Evolutionary conservation across 2,797 vertebrate species (phyloP).

Genomic region (Pempheris klunzingeri): DNA sequence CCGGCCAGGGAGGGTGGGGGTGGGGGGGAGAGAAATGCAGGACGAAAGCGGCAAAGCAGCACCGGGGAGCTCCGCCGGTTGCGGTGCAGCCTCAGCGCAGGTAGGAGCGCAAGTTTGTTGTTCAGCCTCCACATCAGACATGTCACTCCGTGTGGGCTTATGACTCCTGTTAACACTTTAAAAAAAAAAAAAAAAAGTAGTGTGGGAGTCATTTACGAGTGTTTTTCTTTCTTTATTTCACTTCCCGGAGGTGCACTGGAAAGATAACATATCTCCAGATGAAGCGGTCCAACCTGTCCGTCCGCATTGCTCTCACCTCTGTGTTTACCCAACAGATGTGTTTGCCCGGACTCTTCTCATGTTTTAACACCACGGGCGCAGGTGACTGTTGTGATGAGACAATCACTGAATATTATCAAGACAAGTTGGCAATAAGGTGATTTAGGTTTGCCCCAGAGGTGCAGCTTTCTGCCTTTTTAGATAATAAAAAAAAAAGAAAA

Average conservation of each 20-base stretch:
- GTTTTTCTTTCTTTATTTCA: too few relatives aligned
- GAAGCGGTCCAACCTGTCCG: constrained; percentile 73
- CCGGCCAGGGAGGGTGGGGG: neutral
- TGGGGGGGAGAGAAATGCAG: constrained; percentile 74
- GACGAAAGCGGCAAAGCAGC: constrained; percentile 67
- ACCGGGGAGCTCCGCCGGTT: constrained; percentile 48
- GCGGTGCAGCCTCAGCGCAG: constrained; percentile 50
- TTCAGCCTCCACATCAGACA: neutral
- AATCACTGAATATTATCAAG: neutral
- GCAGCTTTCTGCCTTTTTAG: neutral
- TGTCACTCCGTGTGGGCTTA: fast-evolving
- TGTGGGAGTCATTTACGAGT: fast-evolving
- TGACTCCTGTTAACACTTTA: fast-evolving
- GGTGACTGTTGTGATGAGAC: too few relatives aligned
- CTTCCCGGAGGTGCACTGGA: neutral
- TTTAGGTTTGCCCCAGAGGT: neutral
- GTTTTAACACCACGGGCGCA: neutral
- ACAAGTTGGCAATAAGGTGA: neutral
- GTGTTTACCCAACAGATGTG: constrained; percentile 29
- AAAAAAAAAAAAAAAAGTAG: too few relatives aligned
- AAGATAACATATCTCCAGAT: neutral
- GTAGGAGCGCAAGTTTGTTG: constrained; percentile 58
- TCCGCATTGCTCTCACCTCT: constrained; percentile 44
- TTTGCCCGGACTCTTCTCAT: neutral
- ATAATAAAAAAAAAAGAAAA: too few relatives aligned